phyloP scores from a whole-genome alignment of 2,888 invertebrate genomes.

The Zele albiditarsus region DNA sequence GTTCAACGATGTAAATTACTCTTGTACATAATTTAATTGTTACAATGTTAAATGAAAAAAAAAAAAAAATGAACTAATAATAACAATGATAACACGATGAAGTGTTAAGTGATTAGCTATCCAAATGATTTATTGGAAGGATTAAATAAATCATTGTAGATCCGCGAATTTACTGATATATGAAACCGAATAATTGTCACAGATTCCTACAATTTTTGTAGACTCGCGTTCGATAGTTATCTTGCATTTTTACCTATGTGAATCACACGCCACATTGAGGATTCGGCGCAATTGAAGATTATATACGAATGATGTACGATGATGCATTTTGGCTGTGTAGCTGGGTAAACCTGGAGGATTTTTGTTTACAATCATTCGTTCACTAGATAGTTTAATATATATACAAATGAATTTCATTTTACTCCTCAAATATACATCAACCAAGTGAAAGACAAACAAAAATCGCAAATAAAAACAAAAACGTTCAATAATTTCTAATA shows the following conservation, averaged over 20 bases:
- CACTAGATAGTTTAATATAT: slow-evolving; percentile 33
- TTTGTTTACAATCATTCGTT: slow-evolving; percentile 36
- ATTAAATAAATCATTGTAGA: slow-evolving; percentile 5
- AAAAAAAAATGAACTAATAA: neutral
- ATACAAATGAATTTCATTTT: slow-evolving; percentile 31
- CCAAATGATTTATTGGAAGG: slow-evolving; percentile 14
- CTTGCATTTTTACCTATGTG: slow-evolving; percentile 47
- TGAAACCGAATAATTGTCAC: slow-evolving; percentile 12
- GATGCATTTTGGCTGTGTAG: slow-evolving; percentile 49
- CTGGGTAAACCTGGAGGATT: slow-evolving; percentile 43
- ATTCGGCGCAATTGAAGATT: slow-evolving; percentile 24
- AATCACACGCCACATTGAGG: slow-evolving; percentile 30
- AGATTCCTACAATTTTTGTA: slow-evolving; percentile 24
- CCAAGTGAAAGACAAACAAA: neutral
- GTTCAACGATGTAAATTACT: slow-evolving; percentile 66
- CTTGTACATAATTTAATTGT: slow-evolving; percentile 63
- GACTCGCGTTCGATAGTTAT: slow-evolving; percentile 47
- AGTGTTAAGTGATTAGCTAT: slow-evolving; percentile 33
- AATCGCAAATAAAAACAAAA: neutral
- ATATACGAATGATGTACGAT: slow-evolving; percentile 33
- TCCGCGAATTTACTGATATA: slow-evolving; percentile 12
- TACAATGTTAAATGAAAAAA: slow-evolving; percentile 46
- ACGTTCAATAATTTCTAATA: neutral
- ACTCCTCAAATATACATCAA: neutral
- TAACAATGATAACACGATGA: slow-evolving; percentile 26